Conservation (phyloP, 2,113 vertebrate species). For the Solenodon paradoxus region DNA sequence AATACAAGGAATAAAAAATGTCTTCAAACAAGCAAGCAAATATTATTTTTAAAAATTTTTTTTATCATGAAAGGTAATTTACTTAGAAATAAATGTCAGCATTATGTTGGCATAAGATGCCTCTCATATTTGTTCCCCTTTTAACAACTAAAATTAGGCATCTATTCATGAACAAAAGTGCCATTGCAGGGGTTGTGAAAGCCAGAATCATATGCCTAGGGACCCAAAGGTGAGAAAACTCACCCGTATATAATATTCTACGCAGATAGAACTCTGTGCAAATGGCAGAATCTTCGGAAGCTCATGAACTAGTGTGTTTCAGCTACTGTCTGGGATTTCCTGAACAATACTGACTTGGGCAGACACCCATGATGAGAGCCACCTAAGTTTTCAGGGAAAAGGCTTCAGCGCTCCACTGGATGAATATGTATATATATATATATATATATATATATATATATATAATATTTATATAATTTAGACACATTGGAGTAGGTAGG, state of each 20-base stretch:
- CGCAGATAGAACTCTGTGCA: too few relatives aligned
- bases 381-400: neutral
- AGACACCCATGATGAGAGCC: neutral
- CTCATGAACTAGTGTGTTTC: too few relatives aligned
- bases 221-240: neutral
- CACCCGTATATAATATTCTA: neutral
- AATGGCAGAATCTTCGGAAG: too few relatives aligned
- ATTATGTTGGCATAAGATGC: neutral
- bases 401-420: neutral
- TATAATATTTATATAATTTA: too few relatives aligned
- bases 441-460: too few relatives aligned
- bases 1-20: too few relatives aligned
- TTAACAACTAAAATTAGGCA: neutral
- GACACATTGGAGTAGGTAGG: neutral
- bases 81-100: neutral
- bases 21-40: too few relatives aligned
- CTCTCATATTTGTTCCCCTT: neutral
- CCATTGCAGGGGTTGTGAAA: neutral
- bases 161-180: neutral
- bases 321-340: neutral
- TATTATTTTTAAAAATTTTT: too few relatives aligned
- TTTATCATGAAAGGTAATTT: neutral
- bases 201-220: neutral
- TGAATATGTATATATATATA: neutral
- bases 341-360: neutral